Conservation (phyloP, 2,888 invertebrate genomes). For the Apamea epomidion region DNA sequence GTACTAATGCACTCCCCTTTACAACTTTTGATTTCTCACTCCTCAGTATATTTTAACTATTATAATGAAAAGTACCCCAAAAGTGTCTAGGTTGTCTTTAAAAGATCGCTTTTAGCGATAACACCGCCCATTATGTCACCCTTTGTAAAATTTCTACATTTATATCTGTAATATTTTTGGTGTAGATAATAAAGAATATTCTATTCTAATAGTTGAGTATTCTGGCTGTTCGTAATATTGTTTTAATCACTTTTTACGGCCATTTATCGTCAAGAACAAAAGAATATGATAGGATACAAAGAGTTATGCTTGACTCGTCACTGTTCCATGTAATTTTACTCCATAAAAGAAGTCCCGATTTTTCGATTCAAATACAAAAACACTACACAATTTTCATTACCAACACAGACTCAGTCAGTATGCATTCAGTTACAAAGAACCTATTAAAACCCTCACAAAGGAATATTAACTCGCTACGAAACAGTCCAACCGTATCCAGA, state of each 20-base stretch:
- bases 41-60: background rate
- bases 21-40: background rate
- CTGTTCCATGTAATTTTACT: background rate
- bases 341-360: background rate
- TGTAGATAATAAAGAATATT: too few relatives aligned
- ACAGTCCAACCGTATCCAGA: background rate
- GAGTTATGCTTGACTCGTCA: background rate
- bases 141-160: too few relatives aligned
- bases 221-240: background rate
- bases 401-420: background rate
- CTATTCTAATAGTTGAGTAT: background rate
- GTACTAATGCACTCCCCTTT: background rate
- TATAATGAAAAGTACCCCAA: background rate
- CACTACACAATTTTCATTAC: background rate
- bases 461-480: slow-evolving; percentile 2
- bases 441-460: slow-evolving; percentile 21
- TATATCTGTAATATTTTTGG: too few relatives aligned
- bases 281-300: background rate
- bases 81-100: background rate
- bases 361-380: background rate
- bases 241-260: background rate
- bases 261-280: background rate
- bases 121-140: too few relatives aligned
- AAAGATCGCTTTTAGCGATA: too few relatives aligned
- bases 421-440: background rate